Base-by-base conservation (phyloP, 2,113 vertebrate species). In the Hassar affinis region DNA sequence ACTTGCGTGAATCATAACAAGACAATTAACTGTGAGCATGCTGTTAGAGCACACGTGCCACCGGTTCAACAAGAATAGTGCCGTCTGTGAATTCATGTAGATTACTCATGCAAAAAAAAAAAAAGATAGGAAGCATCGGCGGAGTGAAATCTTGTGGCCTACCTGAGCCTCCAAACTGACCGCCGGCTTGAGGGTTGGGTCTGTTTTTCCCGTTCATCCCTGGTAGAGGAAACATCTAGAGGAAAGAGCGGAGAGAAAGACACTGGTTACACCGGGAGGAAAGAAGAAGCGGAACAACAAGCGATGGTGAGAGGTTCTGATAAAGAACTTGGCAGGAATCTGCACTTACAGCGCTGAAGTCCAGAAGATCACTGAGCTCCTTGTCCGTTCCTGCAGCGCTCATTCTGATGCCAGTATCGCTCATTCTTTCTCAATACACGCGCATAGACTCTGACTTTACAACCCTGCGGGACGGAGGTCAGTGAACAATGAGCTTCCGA, bases 351-450 rank as follows among this genome's bases (percentile, higher is more conserved):
- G 96, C 96, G 85, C 95, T 99, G 94, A 99, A 99, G 94, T 99
- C 98, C 94, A 99, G 94, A 88, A 99, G 95, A 89, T 99, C 98
- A 87, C 95, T 98, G 90, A 99, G 96, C 90, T 99, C 98, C 94
- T 98, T 97, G 95, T 99, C 98, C 0, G 95, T 97, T 92, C 96
- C 97, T 93, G 96, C 97, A 56, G 96, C 94, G 89, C 96, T 95
- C 97, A 99, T 98, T 92, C 95, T 96, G 74, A 92, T 94, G 94
- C 92, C 87, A 86, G 62, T 71, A 61, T 84, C 78, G 15, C 85
- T 86, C 77, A 77, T 56, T 75, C 49, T 78, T 69, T 95, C 88
- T 91, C 94, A 93, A 85, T 27, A 72, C 80, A 72, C 76, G 88
- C 93, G 94, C 92, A 92, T 90, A 91, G 91, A 71, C 80, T 30